Evolutionary conservation across 2,797 vertebrate species (phyloP), one percentile per base, ranked within the genome.

Genomic region (Sylvia borin): DNA sequence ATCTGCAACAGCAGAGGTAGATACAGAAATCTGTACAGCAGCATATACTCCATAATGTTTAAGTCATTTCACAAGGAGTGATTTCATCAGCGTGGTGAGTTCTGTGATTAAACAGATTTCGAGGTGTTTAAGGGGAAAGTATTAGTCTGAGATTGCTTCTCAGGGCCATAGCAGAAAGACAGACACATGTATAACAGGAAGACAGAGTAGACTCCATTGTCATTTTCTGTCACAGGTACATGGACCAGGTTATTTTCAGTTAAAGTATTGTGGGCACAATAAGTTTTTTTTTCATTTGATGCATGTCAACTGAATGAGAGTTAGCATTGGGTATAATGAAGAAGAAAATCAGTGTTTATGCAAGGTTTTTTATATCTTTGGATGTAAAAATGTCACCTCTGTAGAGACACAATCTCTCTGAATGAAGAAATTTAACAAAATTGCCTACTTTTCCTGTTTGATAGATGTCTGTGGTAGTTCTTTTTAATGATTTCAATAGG

Each of bases 41-140:
- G 22, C 3, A 1, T 24, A 11, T 7, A 4, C 15, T n/a, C 11
- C 1, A 22, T 34, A 32, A 32, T 2, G 15, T 42, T 76, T 26
- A 48, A 47, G 54, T 60, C 4, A 31, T 71, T 71, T 71, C 90
- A 20, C 38, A 4, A 6, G 54, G 57, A 55, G 32, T 5, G 26
- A 13, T 60, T 77, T 31, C 27, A 25, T 34, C 26, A 34, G 43
- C 1, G 3, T 14, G 40, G 51, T 2, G 21, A 68, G 55, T 61
- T 68, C 62, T 75, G 55, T 70, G 64, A 73, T 47, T 16, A 65
- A 62, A 55, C 84, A 70, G 60, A 13, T 82, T 76, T 87, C 3
- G 29, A 47, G 61, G 53, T 65, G 92, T 86, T 65, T 29, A 34
- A 48, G 38, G 66, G 70, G 47, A 24, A 67, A 51, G 7, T 16